Percentiles rank a stretch among this genome's conserved stretches.
Conservation (phyloP, 2,797 vertebrate genomes). For the Poeciliopsis presidionis region DNA sequence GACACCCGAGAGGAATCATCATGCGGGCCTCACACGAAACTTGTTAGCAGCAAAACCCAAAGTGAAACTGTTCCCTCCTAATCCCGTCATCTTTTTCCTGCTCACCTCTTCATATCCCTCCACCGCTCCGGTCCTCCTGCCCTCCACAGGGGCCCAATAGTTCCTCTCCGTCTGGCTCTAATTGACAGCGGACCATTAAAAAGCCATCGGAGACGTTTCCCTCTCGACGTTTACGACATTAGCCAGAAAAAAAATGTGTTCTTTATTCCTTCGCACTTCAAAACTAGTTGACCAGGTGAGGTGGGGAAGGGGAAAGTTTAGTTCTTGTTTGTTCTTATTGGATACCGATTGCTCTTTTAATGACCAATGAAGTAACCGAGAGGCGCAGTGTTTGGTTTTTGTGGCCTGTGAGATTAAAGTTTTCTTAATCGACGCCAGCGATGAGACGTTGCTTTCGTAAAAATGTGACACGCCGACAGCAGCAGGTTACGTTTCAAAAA, state of each 20-base stretch:
- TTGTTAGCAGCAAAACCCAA: neutral
- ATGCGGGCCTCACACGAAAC: neutral
- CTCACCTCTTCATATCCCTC: neutral
- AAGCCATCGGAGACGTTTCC: conserved; percentile 37
- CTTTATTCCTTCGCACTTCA: neutral
- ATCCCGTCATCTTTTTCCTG: neutral
- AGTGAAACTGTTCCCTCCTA: conserved; percentile 1
- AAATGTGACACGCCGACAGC: neutral
- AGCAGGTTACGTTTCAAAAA: neutral
- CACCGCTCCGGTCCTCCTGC: neutral
- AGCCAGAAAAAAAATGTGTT: conserved; percentile 29
- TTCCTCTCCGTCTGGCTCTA: conserved; percentile 39
- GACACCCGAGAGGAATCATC: neutral
- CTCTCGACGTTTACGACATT: conserved; percentile 13
- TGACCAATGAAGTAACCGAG: neutral
- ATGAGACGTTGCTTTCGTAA: neutral
- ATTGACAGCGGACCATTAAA: conserved; percentile 63
- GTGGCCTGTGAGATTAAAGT: neutral
- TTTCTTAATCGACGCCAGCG: neutral
- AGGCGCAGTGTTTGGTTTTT: neutral
- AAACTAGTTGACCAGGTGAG: conserved; percentile 2
- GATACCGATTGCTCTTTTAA: neutral
- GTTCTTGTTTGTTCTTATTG: neutral
- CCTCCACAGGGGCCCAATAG: conserved; percentile 29
- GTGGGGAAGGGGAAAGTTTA: neutral